Base-by-base conservation (phyloP, 2,113 vertebrate species). In the Oxygymnocypris stewartii region DNA sequence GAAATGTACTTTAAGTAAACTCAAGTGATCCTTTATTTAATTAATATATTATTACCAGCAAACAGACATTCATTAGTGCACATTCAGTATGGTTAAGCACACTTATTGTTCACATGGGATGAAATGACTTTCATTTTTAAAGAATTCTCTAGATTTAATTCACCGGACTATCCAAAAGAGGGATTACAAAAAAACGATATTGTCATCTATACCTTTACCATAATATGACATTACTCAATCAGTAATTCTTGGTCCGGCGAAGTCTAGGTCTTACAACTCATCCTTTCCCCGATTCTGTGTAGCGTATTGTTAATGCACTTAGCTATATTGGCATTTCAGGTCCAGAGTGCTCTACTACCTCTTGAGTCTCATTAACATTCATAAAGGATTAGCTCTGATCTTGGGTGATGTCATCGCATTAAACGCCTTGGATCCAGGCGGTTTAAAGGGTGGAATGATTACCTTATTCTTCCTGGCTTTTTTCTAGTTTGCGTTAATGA, bases 311-410 rank as follows among this genome's bases (percentile, higher is more conserved):
- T 65, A 88, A 84, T 75, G 85, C 77, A 59, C 20, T 86, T 71
- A 40, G 76, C 74, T 75, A 81, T 81, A 84, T 77, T 71, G 54
- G 77, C 65, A 86, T 84, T 87, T 74, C 65, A 59, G 76, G 63
- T 76, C 57, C 69, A 84, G 57, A 75, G 12, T 59, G 67, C 73
- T 69, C 67, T 23, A 79, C 25, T 57, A 59, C 25, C 20, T 79
- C 69, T 73, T 65, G 69, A 44, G 81, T 20, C 82, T 88, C 82
- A 84, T 89, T 83, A 84, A 76, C 31, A 75, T 84, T 82, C 79
- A 85, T 77, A 81, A 61, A 86, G 83, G 77, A 84, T 84, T 77
- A 85, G 78, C 78, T 73, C n/a, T 79, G 83, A 76, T 78, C 47
- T 84, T 54, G 35, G 76, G 13, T 71, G 85, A 89, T 75, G 88